Base-by-base conservation (phyloP, 2,113 vertebrate species). In the Tor tambroides region DNA sequence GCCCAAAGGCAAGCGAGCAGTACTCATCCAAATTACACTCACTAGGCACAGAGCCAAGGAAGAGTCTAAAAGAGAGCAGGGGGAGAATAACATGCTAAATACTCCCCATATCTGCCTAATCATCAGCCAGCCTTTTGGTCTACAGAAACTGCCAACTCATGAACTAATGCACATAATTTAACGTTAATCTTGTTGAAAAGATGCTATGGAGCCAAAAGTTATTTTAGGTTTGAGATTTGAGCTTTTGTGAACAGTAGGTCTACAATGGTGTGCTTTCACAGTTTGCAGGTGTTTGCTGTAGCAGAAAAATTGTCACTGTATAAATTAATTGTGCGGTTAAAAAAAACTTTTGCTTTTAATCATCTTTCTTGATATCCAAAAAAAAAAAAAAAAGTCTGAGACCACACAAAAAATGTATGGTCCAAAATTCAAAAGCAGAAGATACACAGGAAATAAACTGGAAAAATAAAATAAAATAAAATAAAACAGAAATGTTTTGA, bases 1-100 rank as follows among this genome's bases (percentile, higher is more conserved):
- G 94, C 94, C 94, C 93, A 95, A 95, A 95, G 94, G 94, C 94
- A 94, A 95, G 93, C 90, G 90, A 95, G 94, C 93, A 93, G 93
- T 93, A 94, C 94, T 95, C 94, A 95, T 94, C 94, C 94, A 95
- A 94, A 95, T 95, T 93, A 95, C 92, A 94, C 91, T 93, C 92
- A 89, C 89, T 92, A 94, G 95, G 94, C 93, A 94, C 88, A 12
- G 91, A 94, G 94, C 95, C 94, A 95, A 94, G 92, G 92, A 94
- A 88, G 91, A 92, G 94, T 92, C 93, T 93, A 92, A 92, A 92
- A 86, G 80, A 83, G 80, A 83, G 78, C 69, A 91, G 90, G 63
- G 86, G 71, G 75, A 71, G 84, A 80, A 79, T 2, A 3, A 86
- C 86, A 76, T 90, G 91, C 90, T 91, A 91, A 92, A 92, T 87